These are phyloP conservation scores for Dolichotis patagonum DNA, from an alignment of 2,113 vertebrate species.

Conservation along the genomic window DNA sequence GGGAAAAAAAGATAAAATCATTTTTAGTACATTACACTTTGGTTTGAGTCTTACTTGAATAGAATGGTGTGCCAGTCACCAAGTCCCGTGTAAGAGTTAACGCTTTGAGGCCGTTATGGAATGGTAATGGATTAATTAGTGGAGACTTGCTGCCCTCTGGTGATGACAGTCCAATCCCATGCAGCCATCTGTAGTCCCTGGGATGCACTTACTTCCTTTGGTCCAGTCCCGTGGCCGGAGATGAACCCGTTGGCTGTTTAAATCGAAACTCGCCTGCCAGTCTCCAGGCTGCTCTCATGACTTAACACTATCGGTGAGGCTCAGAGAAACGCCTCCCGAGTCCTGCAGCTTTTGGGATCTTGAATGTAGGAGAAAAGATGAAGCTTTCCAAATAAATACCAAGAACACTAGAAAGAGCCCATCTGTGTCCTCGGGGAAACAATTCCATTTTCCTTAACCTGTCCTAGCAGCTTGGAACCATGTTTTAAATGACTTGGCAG, in stretches of 20 bases:
- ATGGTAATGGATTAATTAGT: not conserved
- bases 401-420: not conserved
- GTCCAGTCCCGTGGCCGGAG: not conserved
- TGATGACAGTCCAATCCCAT: not conserved
- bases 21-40: not conserved
- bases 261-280: not conserved
- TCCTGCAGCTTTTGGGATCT: not conserved
- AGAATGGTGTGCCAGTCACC: not conserved
- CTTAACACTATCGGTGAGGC: too few relatives aligned
- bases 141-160: constrained; percentile 58
- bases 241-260: not conserved
- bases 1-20: not conserved
- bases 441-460: not conserved
- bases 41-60: not conserved
- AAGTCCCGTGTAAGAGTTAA: too few relatives aligned
- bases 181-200: not conserved
- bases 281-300: not conserved
- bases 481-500: not conserved
- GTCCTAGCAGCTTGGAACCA: not conserved
- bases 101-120: not conserved
- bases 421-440: not conserved
- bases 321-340: not conserved
- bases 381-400: not conserved
- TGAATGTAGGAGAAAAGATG: not conserved
- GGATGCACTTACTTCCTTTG: not conserved